Base-by-base conservation (phyloP, 2,888 invertebrate species). In the Bombyx huttoni region DNA sequence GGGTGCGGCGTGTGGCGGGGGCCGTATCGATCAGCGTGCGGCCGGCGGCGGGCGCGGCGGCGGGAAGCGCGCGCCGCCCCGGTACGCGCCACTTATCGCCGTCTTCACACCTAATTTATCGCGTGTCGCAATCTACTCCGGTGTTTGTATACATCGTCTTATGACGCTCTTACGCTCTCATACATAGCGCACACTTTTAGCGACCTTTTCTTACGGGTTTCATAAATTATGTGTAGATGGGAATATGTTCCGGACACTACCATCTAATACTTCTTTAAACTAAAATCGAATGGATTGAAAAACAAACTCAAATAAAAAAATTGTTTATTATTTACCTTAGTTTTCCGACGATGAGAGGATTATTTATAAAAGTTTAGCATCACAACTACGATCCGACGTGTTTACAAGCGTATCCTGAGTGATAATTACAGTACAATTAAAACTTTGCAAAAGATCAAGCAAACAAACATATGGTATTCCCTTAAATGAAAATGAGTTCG, bases 31-130 rank as follows among this genome's bases (percentile, higher is more conserved):
- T 70, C 70, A 68, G 68, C 57, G 68, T 65, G 67, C 61, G 63
- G 61, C 63, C 49, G 61, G 65, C 58, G 61, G 56, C 49, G 56
- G 56, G 53, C 54, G 59, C 54, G 60, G 56, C 57, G 62, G 63
- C 65, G 60, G 60, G 61, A 63, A 65, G 69, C 67, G 63, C 67
- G 68, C 66, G 65, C 60, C 68, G 71, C 69, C 68, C 68, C 67
- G 67, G 62, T 65, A 66, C 65, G 70, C 71, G 72, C 79, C 80
- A 81, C 80, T 85, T 82, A 81, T 78, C 80, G 76, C 75, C 72
- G 76, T 83, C 83, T 84, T 81, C 80, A 78, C 84, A 80, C 82
- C 78, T 80, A 81, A 85, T 84, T 85, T 84, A 83, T 81, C 81
- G 83, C 81, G 75, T 71, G 75, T 69, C 74, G 76, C 77, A 71